Base-by-base conservation (phyloP, 2,797 vertebrate genomes). In the Euphonia xanthogaster region DNA sequence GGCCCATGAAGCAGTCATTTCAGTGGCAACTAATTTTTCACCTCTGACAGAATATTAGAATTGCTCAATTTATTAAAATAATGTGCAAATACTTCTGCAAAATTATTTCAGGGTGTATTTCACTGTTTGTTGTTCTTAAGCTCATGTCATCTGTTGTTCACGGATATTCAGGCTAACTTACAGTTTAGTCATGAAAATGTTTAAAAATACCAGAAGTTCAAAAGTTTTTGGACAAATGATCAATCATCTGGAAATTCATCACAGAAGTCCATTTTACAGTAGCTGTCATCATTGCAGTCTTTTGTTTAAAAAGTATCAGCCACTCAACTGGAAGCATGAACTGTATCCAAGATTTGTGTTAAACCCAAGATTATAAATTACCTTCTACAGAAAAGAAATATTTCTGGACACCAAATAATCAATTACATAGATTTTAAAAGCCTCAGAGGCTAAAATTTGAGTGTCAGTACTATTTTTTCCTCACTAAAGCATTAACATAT, bases 301-400 rank as follows among this genome's bases (percentile, higher is more conserved):
- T 93, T 92, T 96, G 76, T 91, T 96, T 93, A 85, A 86, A 94
- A 31, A 80, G n/a, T 88, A 94, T 83, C 88, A 91, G 48, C 45
- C 61, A 80, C 68, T 95, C 84, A 77, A 91, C 40, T 79, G 78
- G 78, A 95, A 89, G 81, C 61, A 89, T 47, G 65, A 92, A 89
- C 61, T 94, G 8, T 44, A 71, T 94, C 88, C 88, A 93, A 96
- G 78, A 77, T 63, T 81, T 73, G 28, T 85, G 62, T 80, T 91
- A 91, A 89, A 93, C 7, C 7, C 28, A 47, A 70, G 58, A 58
- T 86, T 88, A 94, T 93, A 91, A 96, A 95, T 95, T 60, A 86
- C 70, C 51, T 88, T 70, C 60, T 48, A 47, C 31, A 45, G 47
- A 63, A 86, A 72, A 78, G 39, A 88, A 95, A 70, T 81, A 60